A percentile compares a stretch with the other conserved stretches of the same genome.
These are phyloP conservation scores for Malurus splendens DNA, from an alignment of 2,797 vertebrate genomes.

Conservation along the genomic window DNA sequence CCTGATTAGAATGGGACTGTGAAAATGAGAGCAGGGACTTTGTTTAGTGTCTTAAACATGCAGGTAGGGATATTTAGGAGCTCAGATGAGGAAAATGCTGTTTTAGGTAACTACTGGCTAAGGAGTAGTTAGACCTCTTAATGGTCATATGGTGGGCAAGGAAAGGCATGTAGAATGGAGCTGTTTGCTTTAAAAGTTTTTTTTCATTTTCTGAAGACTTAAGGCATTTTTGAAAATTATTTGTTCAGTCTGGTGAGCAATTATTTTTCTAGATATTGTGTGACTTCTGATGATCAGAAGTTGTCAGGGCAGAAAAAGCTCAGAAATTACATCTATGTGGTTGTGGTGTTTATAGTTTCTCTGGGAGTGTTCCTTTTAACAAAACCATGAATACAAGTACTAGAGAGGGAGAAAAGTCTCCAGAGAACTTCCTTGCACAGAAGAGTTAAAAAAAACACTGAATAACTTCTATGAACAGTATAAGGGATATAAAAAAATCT, in stretches of 20 bases:
- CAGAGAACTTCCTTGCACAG: not conserved
- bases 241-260: not conserved
- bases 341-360: not conserved
- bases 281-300: not conserved
- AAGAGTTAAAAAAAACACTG: not conserved
- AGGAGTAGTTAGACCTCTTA: not conserved
- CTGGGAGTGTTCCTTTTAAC: not conserved
- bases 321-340: not conserved
- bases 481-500: not conserved
- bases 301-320: not conserved
- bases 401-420: not conserved
- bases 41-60: not conserved
- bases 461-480: not conserved
- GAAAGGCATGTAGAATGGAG: not conserved
- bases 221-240: not conserved
- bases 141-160: not conserved
- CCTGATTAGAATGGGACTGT: constrained; percentile 3
- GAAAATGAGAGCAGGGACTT: constrained; percentile 22
- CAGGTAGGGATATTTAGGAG: not conserved
- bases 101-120: constrained; percentile 21
- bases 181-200: not conserved
- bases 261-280: not conserved
- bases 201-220: not conserved
- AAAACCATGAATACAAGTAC: not conserved
- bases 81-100: not conserved